Base-by-base conservation (phyloP, 2,888 invertebrate genomes). In the Nipponacmea schrenckii region DNA sequence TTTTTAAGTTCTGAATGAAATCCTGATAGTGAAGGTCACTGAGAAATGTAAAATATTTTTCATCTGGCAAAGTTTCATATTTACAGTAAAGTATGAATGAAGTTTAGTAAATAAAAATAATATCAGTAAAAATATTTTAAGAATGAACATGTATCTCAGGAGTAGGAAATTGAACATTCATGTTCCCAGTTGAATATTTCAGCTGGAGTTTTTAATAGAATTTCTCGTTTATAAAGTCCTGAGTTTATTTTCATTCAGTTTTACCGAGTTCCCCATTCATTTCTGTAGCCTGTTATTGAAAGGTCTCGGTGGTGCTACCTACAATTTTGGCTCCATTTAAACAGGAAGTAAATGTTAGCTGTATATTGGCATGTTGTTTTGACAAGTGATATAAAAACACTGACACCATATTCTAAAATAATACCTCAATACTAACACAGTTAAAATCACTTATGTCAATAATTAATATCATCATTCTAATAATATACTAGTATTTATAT, bases 241-340 rank as follows among this genome's bases (percentile, higher is more conserved):
- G 0, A 24, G 56, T 56, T 56, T 56, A 56, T 56, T 56, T 56
- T 56, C 56, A 56, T 56, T 56, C 56, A 56, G 8, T 56, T 56
- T 56, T 56, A 24, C 56, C 0, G 2, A 24, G 56, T 24, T 56
- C 56, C 56, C 56, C 24, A 24, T 56, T 56, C 56, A 56, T 20
- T 56, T 24, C 56, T 56, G 56, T 56, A 24, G 20, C 56, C 20
- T 56, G 56, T 56, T 56, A 56, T 56, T 56, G 56, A 56, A 56
- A 56, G 56, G 56, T 56, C 56, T 56, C 20, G 24, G 56, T 56
- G 56, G 56, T 56, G 56, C 56, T 56, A 24, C 56, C 56, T 56
- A 56, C 56, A 24, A 56, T 56, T 56, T 56, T 56, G 56, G 56
- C 56, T 56, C 56, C 56, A 56, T 56, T 56, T 56, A 56, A 56